These are phyloP conservation scores for Drosophila sordidapex DNA, from an alignment of 2,888 invertebrate genomes.

Conservation along the genomic window DNA sequence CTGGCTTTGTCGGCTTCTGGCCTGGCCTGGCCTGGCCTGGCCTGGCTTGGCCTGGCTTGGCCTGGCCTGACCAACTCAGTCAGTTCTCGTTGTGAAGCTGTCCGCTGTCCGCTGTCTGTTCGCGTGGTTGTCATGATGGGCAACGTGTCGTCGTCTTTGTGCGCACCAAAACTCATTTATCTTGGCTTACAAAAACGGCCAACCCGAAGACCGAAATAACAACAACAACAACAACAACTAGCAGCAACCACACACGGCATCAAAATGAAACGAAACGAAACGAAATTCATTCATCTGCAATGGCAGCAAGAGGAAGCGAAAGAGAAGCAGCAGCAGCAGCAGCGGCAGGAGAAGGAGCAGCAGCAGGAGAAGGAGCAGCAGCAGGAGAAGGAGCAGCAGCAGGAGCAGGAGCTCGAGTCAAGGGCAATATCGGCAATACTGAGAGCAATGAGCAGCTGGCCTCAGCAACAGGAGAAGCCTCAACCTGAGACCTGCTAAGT, in stretches of 20 bases:
- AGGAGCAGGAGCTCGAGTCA: slow-evolving; percentile 49
- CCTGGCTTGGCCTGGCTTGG: not conserved
- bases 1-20: slow-evolving; percentile 73
- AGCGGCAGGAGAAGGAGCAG: slow-evolving; percentile 1
- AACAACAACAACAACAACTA: slow-evolving; percentile 10
- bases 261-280: slow-evolving; percentile 65
- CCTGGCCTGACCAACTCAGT: slow-evolving; percentile 1
- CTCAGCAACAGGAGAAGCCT: not conserved
- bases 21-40: not conserved
- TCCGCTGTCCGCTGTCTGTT: slow-evolving; percentile 12
- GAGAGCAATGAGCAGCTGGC: not conserved
- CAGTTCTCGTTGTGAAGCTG: slow-evolving; percentile 11
- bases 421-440: slow-evolving; percentile 49
- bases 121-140: slow-evolving; percentile 61
- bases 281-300: slow-evolving; percentile 74
- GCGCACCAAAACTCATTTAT: slow-evolving; percentile 81
- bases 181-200: slow-evolving; percentile 70
- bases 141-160: slow-evolving; percentile 81
- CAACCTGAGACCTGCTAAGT: slow-evolving; percentile 1
- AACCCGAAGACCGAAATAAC: slow-evolving; percentile 33
- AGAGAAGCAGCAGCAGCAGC: not conserved
- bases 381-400: slow-evolving; percentile 3
- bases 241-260: slow-evolving; percentile 56
- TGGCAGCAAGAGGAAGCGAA: slow-evolving; percentile 23
- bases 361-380: not conserved